Conservation (phyloP, 1,140 invertebrate genomes). For the Camponotus floridanus region DNA sequence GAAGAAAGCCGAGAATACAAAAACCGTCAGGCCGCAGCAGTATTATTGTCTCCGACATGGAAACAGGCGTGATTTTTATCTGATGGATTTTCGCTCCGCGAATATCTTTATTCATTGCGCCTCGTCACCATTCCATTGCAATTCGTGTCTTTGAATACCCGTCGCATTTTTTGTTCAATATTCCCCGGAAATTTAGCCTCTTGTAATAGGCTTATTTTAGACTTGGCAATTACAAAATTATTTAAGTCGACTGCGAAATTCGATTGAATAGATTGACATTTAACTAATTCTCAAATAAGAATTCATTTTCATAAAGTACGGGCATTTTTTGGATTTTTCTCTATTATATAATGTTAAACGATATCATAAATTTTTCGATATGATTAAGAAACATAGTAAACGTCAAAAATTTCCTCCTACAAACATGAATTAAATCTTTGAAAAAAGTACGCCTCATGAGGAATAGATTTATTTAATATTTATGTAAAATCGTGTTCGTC, state of each 20-base stretch:
- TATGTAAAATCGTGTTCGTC: not conserved
- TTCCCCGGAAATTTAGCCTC: conserved; percentile 37
- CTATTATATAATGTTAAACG: not conserved
- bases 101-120: conserved; percentile 69
- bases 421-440: not conserved
- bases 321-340: not conserved
- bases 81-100: conserved; percentile 80
- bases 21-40: conserved; percentile 75
- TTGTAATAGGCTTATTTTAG: not conserved
- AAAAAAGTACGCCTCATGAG: not conserved
- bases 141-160: conserved; percentile 69
- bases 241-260: not conserved
- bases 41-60: conserved; percentile 77
- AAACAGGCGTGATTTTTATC: conserved; percentile 81
- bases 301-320: not conserved
- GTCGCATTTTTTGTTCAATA: conserved; percentile 67
- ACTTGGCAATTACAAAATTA: not conserved
- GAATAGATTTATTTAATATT: conserved; percentile 3
- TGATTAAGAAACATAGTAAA: not conserved
- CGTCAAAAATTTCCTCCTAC: not conserved
- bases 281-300: conserved; percentile 4
- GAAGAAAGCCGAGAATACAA: conserved; percentile 71
- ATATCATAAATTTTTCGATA: not conserved
- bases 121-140: conserved; percentile 68
- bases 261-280: not conserved